A percentile compares a stretch with the other conserved stretches of the same genome.
phyloP scores from a whole-genome alignment of 2,797 vertebrate species.

The Sebastiscus tertius region DNA sequence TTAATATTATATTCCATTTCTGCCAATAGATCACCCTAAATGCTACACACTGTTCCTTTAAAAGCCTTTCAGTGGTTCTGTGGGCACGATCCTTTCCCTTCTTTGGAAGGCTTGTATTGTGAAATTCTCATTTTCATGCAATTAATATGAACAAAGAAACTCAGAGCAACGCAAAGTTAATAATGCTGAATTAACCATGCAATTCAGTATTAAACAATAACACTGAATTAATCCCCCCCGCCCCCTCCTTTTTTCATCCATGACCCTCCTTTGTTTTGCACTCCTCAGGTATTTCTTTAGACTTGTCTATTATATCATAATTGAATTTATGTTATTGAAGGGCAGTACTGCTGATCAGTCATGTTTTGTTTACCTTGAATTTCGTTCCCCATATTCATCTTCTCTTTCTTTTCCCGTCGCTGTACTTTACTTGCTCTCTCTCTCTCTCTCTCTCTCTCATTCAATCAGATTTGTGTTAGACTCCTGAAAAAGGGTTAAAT shows the following conservation, averaged over 20 bases:
- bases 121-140: constrained; percentile 8
- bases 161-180: not conserved
- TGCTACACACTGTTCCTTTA: not conserved
- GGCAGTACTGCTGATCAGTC: not conserved
- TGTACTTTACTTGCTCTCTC: not conserved
- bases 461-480: not conserved
- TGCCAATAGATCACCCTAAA: too few relatives aligned
- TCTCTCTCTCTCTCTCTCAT: not conserved
- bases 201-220: not conserved
- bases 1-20: too few relatives aligned
- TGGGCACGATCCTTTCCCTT: not conserved
- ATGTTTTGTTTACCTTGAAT: not conserved
- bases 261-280: not conserved
- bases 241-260: not conserved
- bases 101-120: constrained; percentile 1
- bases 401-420: not conserved
- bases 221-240: not conserved
- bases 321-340: not conserved
- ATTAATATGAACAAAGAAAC: not conserved
- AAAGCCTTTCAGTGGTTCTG: not conserved
- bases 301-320: not conserved
- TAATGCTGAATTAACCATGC: not conserved
- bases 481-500: constrained; percentile 28
- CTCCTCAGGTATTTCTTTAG: not conserved
- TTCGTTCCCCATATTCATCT: not conserved